Conservation (phyloP, 92 coral and sea anemone genomes). For the Heliopora coerulea region DNA sequence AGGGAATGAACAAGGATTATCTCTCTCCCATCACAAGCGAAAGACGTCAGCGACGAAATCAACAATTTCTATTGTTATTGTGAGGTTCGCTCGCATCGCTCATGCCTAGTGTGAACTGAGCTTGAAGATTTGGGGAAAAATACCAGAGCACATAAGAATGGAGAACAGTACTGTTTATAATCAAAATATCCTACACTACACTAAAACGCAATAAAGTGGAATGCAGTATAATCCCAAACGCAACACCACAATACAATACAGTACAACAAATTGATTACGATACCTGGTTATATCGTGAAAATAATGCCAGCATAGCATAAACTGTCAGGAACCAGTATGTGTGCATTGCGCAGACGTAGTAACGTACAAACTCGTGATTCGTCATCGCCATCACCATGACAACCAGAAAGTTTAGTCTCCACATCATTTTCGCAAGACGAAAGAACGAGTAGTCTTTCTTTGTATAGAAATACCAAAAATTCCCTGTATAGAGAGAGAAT, state of each 20-base stretch:
- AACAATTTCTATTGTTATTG: too few species aligned
- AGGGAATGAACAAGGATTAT: too few species aligned
- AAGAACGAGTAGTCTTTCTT: conserved; percentile 92
- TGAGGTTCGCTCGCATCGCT: too few species aligned
- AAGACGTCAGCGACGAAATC: too few species aligned
- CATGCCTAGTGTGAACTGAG: too few species aligned
- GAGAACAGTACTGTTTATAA: too few species aligned
- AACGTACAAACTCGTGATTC: conserved; percentile 97
- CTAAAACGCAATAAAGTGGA: background rate
- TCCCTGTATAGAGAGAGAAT: conserved; percentile 79
- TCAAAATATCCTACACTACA: too few species aligned
- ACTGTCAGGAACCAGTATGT: conserved; percentile 97
- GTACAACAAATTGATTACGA: background rate
- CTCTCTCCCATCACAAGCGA: too few species aligned
- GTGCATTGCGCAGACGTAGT: conserved; percentile 99
- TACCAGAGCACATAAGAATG: too few species aligned
- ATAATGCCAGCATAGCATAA: conserved; percentile 90
- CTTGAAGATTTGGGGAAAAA: too few species aligned
- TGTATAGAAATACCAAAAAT: conserved; percentile 93
- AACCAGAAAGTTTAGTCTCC: conserved; percentile 95
- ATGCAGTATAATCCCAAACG: background rate
- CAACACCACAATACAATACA: background rate
- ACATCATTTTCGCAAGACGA: conserved; percentile 94
- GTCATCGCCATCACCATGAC: conserved; percentile 99
- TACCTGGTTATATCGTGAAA: conserved; percentile 77